A percentile compares a stretch with the other conserved stretches of the same genome.
Evolutionary conservation across 1,140 invertebrate species (phyloP).

Genomic region (Zaprionus capensis): DNA sequence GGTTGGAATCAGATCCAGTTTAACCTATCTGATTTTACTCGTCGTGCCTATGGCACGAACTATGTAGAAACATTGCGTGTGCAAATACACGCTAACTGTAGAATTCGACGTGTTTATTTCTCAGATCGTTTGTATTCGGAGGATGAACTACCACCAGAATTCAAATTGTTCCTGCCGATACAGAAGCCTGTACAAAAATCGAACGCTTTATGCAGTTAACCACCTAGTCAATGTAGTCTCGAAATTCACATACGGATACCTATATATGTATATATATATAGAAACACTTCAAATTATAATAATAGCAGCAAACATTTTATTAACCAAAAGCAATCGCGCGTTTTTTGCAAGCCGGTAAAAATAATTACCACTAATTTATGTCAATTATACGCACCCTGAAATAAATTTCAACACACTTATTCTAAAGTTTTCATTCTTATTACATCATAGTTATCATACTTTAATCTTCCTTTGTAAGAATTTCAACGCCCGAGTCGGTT

Average conservation of each 20-base stretch:
- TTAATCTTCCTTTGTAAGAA: slow-evolving; percentile 87
- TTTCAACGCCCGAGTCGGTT: slow-evolving; percentile 89
- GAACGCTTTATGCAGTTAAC: slow-evolving; percentile 70
- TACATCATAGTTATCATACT: background rate
- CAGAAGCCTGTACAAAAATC: slow-evolving; percentile 86
- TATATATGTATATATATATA: background rate
- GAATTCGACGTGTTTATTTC: slow-evolving; percentile 99
- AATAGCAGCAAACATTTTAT: slow-evolving; percentile 16
- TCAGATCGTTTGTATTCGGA: slow-evolving; percentile 99
- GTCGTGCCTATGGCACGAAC: slow-evolving; percentile 99
- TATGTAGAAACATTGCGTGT: slow-evolving; percentile 99
- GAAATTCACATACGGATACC: background rate
- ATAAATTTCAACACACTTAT: slow-evolving; percentile 55
- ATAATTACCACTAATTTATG: slow-evolving; percentile 40
- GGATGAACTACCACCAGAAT: slow-evolving; percentile 99
- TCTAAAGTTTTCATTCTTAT: background rate
- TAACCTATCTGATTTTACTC: slow-evolving; percentile 99
- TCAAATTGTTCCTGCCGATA: slow-evolving; percentile 98
- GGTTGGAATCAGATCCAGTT: slow-evolving; percentile 99
- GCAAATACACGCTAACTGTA: slow-evolving; percentile 99
- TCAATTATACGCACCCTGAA: slow-evolving; percentile 27
- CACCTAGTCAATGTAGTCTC: slow-evolving; percentile 28
- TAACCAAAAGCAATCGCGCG: slow-evolving; percentile 14
- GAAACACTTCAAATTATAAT: background rate
- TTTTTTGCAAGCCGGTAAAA: slow-evolving; percentile 37